A percentile compares a stretch with the other conserved stretches of the same genome.
Evolutionary conservation across 1,140 invertebrate species (phyloP).

Genomic region (Cydia amplana): DNA sequence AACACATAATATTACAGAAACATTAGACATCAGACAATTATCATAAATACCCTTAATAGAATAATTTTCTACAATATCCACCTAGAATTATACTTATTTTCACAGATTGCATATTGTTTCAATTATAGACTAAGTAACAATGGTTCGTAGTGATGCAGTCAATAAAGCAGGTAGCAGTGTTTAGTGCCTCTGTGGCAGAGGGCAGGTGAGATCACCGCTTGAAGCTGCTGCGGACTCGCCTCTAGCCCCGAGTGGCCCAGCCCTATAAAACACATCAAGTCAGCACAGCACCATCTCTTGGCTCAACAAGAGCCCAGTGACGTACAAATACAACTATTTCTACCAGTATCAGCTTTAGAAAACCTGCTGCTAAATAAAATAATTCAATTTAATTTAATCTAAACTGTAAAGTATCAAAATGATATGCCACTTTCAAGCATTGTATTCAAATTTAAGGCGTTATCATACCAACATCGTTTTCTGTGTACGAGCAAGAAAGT

Average conservation of each 20-base stretch:
- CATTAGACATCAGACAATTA: constrained; percentile 84
- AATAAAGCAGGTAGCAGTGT: constrained; percentile 81
- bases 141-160: constrained; percentile 80
- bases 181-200: constrained; percentile 76
- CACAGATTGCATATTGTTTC: constrained; percentile 85
- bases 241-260: constrained; percentile 78
- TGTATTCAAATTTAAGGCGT: constrained; percentile 1
- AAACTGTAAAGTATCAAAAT: not conserved
- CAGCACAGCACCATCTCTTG: constrained; percentile 28
- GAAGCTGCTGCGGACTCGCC: constrained; percentile 76
- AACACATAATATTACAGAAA: constrained; percentile 82
- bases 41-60: constrained; percentile 78
- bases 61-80: constrained; percentile 80
- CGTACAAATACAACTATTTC: not conserved
- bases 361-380: not conserved
- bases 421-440: not conserved
- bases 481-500: not conserved
- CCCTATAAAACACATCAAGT: constrained; percentile 62
- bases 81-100: constrained; percentile 80
- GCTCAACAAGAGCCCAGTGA: constrained; percentile 2
- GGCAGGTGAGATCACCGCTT: constrained; percentile 74
- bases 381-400: not conserved
- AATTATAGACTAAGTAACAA: constrained; percentile 80
- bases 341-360: not conserved
- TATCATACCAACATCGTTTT: not conserved